Conservation (phyloP, 2,888 invertebrate species). For the Anoplius nigerrimus region DNA sequence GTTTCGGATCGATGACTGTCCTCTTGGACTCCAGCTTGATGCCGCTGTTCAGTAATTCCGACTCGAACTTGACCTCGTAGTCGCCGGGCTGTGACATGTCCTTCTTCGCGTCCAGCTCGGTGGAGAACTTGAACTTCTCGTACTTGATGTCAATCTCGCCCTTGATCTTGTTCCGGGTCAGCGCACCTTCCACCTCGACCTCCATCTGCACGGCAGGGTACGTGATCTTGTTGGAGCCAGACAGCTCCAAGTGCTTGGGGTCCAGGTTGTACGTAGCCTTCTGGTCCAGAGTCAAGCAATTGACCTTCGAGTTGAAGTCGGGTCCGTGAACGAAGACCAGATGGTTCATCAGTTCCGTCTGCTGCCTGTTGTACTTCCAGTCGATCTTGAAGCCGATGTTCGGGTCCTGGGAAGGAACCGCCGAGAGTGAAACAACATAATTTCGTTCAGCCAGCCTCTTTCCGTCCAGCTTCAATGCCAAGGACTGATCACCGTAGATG, state of each 20-base stretch:
- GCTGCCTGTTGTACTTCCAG: slow-evolving; percentile 76
- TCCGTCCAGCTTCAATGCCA: slow-evolving; percentile 76
- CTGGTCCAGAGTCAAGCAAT: slow-evolving; percentile 76
- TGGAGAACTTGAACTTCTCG: slow-evolving; percentile 78
- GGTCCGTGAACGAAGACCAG: slow-evolving; percentile 80
- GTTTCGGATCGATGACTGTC: slow-evolving; percentile 74
- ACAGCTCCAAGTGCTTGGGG: slow-evolving; percentile 75
- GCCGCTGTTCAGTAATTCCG: slow-evolving; percentile 75
- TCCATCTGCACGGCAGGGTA: slow-evolving; percentile 60
- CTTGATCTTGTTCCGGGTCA: slow-evolving; percentile 78
- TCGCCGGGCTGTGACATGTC: slow-evolving; percentile 76
- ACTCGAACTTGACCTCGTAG: slow-evolving; percentile 78
- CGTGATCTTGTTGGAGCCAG: slow-evolving; percentile 76
- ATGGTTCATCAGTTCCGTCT: slow-evolving; percentile 74
- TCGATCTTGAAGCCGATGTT: slow-evolving; percentile 79
- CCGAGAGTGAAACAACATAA: slow-evolving; percentile 75
- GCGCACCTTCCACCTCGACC: slow-evolving; percentile 77
- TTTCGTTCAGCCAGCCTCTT: slow-evolving; percentile 73
- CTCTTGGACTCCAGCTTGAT: slow-evolving; percentile 78
- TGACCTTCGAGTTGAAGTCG: slow-evolving; percentile 78
- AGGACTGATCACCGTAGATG: slow-evolving; percentile 75
- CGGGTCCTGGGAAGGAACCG: slow-evolving; percentile 80
- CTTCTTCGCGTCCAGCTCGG: slow-evolving; percentile 75
- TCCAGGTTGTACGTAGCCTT: slow-evolving; percentile 44
- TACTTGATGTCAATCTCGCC: slow-evolving; percentile 79